Evolutionary conservation across 2,113 vertebrate genomes (phyloP).

Genomic region (Toxotes jaculatrix): DNA sequence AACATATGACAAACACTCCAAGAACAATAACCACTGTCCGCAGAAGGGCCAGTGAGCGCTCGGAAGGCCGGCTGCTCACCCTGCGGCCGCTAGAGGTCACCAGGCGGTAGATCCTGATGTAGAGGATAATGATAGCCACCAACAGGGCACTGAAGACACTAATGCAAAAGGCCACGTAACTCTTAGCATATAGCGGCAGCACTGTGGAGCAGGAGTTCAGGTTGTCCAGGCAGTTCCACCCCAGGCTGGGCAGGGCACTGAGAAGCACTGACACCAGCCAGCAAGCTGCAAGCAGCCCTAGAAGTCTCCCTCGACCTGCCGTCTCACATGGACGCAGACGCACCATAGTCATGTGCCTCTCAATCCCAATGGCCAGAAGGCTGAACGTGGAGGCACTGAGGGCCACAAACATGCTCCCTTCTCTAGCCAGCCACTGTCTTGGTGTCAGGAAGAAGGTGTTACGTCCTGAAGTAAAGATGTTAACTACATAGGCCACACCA

Average conservation of each 20-base stretch:
- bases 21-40: constrained; percentile 85
- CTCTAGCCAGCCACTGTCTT: constrained; percentile 83
- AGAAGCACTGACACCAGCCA: constrained; percentile 84
- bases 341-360: constrained; percentile 87
- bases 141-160: constrained; percentile 83
- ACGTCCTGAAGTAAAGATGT: constrained; percentile 83
- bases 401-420: constrained; percentile 87
- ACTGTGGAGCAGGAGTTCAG: constrained; percentile 83
- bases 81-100: constrained; percentile 85
- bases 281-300: constrained; percentile 83
- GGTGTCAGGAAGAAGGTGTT: constrained; percentile 83
- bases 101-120: constrained; percentile 86
- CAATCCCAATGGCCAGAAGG: constrained; percentile 85
- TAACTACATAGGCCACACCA: constrained; percentile 84
- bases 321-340: constrained; percentile 82
- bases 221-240: constrained; percentile 84
- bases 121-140: constrained; percentile 84
- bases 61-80: constrained; percentile 82
- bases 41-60: constrained; percentile 83
- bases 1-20: constrained; percentile 84
- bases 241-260: constrained; percentile 83
- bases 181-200: constrained; percentile 84
- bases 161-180: constrained; percentile 86
- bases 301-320: constrained; percentile 78
- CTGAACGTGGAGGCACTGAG: constrained; percentile 87